These are phyloP conservation scores for Lydus trimaculatus DNA, from an alignment of 2,888 invertebrate genomes.

Conservation along the genomic window DNA sequence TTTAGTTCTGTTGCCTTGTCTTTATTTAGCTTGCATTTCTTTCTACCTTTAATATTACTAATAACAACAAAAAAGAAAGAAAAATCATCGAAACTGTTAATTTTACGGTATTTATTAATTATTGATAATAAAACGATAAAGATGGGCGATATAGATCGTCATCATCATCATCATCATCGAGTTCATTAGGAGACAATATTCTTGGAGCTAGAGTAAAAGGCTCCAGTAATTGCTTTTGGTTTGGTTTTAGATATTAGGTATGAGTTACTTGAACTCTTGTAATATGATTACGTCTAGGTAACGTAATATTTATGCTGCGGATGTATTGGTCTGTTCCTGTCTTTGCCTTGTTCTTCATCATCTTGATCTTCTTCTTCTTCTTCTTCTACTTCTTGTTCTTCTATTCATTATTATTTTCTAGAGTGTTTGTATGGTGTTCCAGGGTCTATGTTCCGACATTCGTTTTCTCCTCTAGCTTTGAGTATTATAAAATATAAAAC, in stretches of 20 bases:
- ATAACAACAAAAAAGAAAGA: no score
- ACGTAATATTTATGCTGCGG: constrained; percentile 24
- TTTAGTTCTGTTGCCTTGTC: constrained; percentile 6
- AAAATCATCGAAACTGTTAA: background rate
- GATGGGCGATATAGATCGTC: background rate
- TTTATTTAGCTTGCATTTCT: background rate
- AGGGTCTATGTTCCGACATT: background rate
- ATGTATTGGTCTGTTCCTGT: background rate
- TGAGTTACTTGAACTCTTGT: constrained; percentile 15
- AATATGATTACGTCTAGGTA: constrained; percentile 20
- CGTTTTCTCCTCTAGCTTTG: constrained; percentile 1
- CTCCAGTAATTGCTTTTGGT: constrained; percentile 13
- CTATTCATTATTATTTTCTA: constrained; percentile 24
- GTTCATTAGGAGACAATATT: constrained; percentile 4
- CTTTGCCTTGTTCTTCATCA: background rate
- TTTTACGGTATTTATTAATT: constrained; percentile 4
- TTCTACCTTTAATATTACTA: background rate
- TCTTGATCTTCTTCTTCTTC: background rate
- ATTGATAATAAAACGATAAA: background rate
- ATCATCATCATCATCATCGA: background rate
- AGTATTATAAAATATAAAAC: constrained; percentile 13
- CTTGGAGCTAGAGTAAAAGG: background rate
- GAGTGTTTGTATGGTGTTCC: background rate
- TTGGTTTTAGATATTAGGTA: constrained; percentile 1
- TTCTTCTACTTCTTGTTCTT: background rate